phyloP scores from a whole-genome alignment of 2,888 invertebrate species.

The Drosophila melanosoma region DNA sequence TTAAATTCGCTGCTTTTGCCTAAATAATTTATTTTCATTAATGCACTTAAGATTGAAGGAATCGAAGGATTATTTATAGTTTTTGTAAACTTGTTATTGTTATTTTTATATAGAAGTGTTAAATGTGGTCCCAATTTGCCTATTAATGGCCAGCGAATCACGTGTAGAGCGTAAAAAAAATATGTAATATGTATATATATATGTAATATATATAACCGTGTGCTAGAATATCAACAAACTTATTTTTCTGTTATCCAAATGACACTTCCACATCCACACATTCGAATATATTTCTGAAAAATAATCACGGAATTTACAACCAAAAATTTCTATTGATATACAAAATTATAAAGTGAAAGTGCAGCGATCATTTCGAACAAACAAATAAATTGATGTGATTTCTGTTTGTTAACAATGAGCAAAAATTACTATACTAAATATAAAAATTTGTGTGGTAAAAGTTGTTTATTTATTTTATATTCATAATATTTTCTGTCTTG shows the following conservation, averaged over 20 bases:
- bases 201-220: too few species aligned
- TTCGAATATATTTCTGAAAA: slow-evolving; percentile 24
- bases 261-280: background rate
- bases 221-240: too few species aligned
- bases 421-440: slow-evolving; percentile 12
- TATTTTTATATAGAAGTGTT: too few species aligned
- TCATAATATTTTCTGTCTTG: slow-evolving; percentile 24
- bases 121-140: too few species aligned
- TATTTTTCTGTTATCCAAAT: background rate
- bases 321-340: slow-evolving; percentile 61
- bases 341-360: slow-evolving; percentile 56
- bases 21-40: background rate
- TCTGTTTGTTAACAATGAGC: slow-evolving; percentile 32
- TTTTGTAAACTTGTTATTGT: background rate
- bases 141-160: too few species aligned
- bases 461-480: slow-evolving; percentile 9
- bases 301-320: slow-evolving; percentile 38
- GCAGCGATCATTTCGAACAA: slow-evolving; percentile 24
- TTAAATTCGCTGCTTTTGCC: too few species aligned
- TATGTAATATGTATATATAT: too few species aligned
- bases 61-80: background rate
- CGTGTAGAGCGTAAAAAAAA: too few species aligned
- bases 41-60: background rate
- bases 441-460: background rate
- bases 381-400: slow-evolving; percentile 47